Conservation (phyloP, 2,888 invertebrate genomes). For the Callosobruchus maculatus region DNA sequence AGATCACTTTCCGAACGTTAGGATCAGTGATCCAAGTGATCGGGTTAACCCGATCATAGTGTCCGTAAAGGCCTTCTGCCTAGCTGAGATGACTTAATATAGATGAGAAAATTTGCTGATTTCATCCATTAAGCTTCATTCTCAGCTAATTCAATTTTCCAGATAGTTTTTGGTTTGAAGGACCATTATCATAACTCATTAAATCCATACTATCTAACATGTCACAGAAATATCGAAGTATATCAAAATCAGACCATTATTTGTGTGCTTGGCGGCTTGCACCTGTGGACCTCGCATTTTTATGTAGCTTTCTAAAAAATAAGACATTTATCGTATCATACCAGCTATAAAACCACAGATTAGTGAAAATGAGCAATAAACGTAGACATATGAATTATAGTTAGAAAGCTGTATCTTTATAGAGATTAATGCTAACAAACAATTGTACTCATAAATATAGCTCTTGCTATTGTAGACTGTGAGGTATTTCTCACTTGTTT, state of each 20-base stretch:
- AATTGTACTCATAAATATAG: too few species aligned
- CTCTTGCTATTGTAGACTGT: not conserved
- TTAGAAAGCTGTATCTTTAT: not conserved
- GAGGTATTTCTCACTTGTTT: not conserved
- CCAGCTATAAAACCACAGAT: not conserved
- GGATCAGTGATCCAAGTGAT: too few species aligned
- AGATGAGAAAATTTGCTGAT: too few species aligned
- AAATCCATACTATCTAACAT: not conserved
- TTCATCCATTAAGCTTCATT: not conserved
- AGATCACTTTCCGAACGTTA: too few species aligned
- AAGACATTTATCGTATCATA: not conserved
- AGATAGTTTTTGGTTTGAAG: too few species aligned
- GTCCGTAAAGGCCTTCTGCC: too few species aligned
- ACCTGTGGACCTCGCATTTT: not conserved
- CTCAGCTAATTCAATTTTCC: not conserved
- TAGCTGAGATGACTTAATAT: too few species aligned
- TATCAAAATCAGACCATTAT: not conserved
- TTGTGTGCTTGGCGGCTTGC: not conserved
- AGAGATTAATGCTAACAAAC: not conserved
- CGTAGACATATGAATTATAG: not conserved
- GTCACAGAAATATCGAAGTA: not conserved
- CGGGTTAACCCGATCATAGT: too few species aligned
- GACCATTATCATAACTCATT: not conserved
- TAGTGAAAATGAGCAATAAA: not conserved
- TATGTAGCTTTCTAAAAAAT: not conserved